These are phyloP conservation scores for Bufotes viridis DNA, from an alignment of 2,797 vertebrate genomes.

Conservation along the genomic window DNA sequence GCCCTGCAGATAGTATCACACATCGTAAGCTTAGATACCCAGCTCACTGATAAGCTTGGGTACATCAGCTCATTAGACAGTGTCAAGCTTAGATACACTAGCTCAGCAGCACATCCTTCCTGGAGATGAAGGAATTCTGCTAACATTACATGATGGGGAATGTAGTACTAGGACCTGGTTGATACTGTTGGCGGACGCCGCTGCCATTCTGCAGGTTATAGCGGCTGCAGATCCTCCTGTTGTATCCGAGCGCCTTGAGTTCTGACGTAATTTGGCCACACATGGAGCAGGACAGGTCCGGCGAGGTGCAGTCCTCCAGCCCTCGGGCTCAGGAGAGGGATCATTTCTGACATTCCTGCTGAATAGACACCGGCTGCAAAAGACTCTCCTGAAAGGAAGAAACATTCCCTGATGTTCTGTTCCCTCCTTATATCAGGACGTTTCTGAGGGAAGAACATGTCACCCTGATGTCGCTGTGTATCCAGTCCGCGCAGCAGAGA, in stretches of 20 bases:
- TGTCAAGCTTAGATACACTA: background rate
- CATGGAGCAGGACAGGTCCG: background rate
- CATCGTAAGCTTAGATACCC: background rate
- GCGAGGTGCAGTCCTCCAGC: background rate
- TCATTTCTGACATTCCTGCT: constrained; percentile 8
- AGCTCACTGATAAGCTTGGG: background rate
- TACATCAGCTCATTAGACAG: background rate
- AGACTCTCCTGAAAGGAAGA: background rate
- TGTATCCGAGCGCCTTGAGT: background rate
- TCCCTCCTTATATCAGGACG: background rate
- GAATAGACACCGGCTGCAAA: background rate
- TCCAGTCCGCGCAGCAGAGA: background rate
- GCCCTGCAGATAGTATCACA: background rate
- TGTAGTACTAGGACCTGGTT: background rate
- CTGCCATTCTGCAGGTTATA: background rate
- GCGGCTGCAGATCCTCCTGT: too few relatives aligned
- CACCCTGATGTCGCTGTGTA: too few relatives aligned
- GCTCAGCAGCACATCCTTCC: background rate
- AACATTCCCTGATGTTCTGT: background rate
- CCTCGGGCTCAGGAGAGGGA: background rate
- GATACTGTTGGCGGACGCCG: background rate
- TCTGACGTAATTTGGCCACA: background rate
- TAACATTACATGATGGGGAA: background rate
- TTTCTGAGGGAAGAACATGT: background rate
- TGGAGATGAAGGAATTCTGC: too few relatives aligned